Conservation (phyloP, 2,797 vertebrate genomes). For the Pagetopsis macropterus region DNA sequence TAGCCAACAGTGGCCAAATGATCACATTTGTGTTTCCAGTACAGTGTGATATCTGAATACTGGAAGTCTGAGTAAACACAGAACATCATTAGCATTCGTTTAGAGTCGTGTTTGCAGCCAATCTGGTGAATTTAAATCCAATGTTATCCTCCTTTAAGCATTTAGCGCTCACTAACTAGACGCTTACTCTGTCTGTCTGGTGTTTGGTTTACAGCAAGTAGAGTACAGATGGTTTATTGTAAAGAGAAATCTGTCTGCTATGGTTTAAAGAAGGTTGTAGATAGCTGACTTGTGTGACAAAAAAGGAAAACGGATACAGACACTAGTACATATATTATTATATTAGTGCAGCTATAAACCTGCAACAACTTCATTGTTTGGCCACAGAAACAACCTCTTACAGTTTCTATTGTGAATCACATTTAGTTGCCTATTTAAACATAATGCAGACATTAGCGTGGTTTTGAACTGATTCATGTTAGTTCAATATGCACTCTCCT, state of each 20-base stretch:
- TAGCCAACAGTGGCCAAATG: not conserved
- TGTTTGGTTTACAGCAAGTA: not conserved
- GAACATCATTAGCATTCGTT: not conserved
- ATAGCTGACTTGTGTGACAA: not conserved
- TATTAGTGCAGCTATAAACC: not conserved
- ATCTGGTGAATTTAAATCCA: too few relatives aligned
- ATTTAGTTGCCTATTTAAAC: not conserved
- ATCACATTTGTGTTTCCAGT: slow-evolving; percentile 4
- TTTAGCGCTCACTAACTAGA: too few relatives aligned
- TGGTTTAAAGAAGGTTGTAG: not conserved
- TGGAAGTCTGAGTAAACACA: not conserved
- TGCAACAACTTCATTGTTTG: not conserved
- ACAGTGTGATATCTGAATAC: not conserved
- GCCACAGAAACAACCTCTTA: not conserved
- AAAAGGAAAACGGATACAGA: not conserved
- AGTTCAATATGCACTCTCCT: too few relatives aligned
- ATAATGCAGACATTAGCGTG: not conserved
- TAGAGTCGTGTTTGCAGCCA: too few relatives aligned
- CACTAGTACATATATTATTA: too few relatives aligned
- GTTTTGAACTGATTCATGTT: too few relatives aligned
- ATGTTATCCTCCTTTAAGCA: too few relatives aligned
- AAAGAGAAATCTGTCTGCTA: not conserved
- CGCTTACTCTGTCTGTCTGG: not conserved
- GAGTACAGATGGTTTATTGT: not conserved
- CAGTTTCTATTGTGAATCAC: not conserved